Conservation (phyloP, 2,888 invertebrate genomes). For the Temnothorax unifasciatus region DNA sequence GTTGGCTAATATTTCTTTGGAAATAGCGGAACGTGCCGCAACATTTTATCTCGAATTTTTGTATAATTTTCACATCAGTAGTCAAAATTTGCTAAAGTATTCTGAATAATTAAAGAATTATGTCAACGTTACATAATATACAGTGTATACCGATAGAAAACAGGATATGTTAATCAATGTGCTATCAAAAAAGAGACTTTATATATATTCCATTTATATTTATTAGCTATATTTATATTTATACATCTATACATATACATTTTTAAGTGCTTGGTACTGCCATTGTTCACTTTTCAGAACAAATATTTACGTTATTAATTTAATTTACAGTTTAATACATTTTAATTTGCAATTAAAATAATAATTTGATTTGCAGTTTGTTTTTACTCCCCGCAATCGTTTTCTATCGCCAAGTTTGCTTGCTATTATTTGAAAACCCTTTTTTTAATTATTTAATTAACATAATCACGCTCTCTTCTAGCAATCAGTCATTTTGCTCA, state of each 20-base stretch:
- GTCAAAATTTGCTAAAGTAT: background rate
- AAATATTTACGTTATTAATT: background rate
- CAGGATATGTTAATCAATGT: background rate
- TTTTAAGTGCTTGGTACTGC: background rate
- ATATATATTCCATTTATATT: background rate
- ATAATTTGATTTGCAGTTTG: background rate
- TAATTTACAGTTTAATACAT: background rate
- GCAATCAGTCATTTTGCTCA: background rate
- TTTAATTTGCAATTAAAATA: too few species aligned
- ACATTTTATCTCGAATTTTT: background rate
- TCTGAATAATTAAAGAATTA: background rate
- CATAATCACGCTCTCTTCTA: background rate
- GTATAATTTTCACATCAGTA: conserved; percentile 4
- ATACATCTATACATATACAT: background rate
- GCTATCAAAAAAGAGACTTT: background rate
- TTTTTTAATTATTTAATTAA: background rate
- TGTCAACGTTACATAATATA: background rate
- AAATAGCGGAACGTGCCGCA: background rate
- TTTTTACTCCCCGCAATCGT: background rate
- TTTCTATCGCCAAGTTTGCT: background rate
- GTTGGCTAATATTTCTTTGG: background rate
- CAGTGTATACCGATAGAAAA: background rate
- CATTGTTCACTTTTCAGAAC: background rate
- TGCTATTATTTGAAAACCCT: background rate
- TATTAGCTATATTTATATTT: background rate